Evolutionary conservation across 1,140 invertebrate genomes (phyloP).

Genomic region (Danaus melanippus): DNA sequence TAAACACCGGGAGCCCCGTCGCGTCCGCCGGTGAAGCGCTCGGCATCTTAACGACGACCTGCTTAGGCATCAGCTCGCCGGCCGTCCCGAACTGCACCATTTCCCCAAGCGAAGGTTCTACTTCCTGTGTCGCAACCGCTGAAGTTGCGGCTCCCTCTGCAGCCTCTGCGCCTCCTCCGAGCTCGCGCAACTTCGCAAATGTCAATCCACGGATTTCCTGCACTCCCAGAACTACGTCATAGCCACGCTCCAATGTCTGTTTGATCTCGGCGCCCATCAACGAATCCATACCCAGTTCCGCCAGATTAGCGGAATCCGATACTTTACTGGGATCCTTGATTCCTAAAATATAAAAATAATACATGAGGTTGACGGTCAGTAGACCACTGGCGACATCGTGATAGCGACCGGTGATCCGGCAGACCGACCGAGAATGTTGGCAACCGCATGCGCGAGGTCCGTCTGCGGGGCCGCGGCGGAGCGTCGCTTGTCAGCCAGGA

Average conservation of each 20-base stretch:
- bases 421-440: slow-evolving; percentile 83
- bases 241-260: slow-evolving; percentile 94
- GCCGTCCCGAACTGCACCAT: slow-evolving; percentile 38
- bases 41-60: slow-evolving; percentile 75
- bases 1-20: slow-evolving; percentile 64
- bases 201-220: slow-evolving; percentile 90
- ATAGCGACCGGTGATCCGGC: too few species aligned
- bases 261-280: slow-evolving; percentile 99
- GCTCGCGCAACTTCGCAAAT: slow-evolving; percentile 79
- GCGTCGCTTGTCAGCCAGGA: slow-evolving; percentile 83
- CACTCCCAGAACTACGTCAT: slow-evolving; percentile 89
- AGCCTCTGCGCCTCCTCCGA: slow-evolving; percentile 62
- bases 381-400: too few species aligned
- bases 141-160: slow-evolving; percentile 24
- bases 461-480: slow-evolving; percentile 68
- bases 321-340: slow-evolving; percentile 88
- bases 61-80: slow-evolving; percentile 73
- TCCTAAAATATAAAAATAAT: slow-evolving; percentile 26
- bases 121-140: slow-evolving; percentile 21
- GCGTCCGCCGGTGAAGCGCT: slow-evolving; percentile 25
- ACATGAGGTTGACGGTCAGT: too few species aligned
- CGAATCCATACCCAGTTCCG: slow-evolving; percentile 97
- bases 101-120: slow-evolving; percentile 22
- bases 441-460: slow-evolving; percentile 80
- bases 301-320: slow-evolving; percentile 81